phyloP scores from a whole-genome alignment of 2,113 vertebrate species.

The Alligator mississippiensis region DNA sequence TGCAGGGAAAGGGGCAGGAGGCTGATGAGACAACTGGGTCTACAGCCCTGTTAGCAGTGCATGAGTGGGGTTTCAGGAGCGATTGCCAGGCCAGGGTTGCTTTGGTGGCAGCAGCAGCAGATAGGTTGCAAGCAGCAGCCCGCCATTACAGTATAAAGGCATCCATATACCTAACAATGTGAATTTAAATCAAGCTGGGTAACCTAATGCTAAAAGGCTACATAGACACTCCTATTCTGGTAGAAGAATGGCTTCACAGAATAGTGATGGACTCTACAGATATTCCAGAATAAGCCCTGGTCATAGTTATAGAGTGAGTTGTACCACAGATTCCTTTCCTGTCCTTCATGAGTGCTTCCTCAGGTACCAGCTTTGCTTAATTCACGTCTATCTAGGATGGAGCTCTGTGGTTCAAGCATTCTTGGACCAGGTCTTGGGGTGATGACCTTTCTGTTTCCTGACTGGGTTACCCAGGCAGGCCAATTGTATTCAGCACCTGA shows the following conservation, averaged over 20 bases:
- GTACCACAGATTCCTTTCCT: background rate
- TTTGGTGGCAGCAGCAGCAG: background rate
- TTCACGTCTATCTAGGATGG: background rate
- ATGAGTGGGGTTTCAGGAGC: too few species aligned
- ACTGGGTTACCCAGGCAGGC: background rate
- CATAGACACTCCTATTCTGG: background rate
- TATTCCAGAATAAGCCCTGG: constrained; percentile 23
- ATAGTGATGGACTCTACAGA: background rate
- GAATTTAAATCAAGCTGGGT: background rate
- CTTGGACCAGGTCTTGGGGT: background rate
- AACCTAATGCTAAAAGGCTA: constrained; percentile 8
- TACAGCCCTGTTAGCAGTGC: too few species aligned
- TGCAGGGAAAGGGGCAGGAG: too few species aligned
- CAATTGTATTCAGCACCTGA: background rate
- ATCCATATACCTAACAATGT: background rate
- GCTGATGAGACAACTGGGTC: too few species aligned
- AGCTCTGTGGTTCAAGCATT: background rate
- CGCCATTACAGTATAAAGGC: background rate
- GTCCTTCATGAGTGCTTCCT: background rate
- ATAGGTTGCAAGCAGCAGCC: background rate
- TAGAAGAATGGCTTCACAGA: background rate
- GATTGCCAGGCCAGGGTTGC: background rate
- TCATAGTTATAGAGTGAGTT: background rate
- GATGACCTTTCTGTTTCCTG: background rate
- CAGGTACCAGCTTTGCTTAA: background rate